A percentile compares a stretch with the other conserved stretches of the same genome.
phyloP scores from a whole-genome alignment of 2,113 vertebrate genomes.

The Excalfactoria chinensis region DNA sequence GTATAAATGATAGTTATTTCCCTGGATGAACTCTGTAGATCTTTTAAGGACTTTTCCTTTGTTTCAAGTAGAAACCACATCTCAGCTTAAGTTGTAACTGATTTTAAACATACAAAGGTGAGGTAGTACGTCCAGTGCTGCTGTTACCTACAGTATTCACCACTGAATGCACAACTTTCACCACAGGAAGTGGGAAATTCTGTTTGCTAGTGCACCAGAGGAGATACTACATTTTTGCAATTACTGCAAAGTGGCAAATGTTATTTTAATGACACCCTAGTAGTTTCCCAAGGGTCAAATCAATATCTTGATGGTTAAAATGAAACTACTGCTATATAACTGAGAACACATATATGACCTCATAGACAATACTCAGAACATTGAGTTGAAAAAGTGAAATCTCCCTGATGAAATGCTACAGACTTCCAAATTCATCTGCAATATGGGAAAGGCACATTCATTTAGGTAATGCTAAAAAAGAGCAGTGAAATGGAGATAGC shows the following conservation, averaged over 20 bases:
- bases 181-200: rapidly evolving
- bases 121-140: background rate
- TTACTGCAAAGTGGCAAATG: background rate
- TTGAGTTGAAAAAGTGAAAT: background rate
- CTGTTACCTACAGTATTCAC: background rate
- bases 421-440: background rate
- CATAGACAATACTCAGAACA: slow-evolving; percentile 29
- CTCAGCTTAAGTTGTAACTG: background rate
- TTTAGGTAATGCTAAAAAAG: slow-evolving; percentile 50
- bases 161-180: background rate
- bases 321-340: background rate
- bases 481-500: slow-evolving; percentile 5
- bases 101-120: background rate
- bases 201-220: background rate
- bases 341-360: slow-evolving; percentile 16
- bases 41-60: background rate
- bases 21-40: background rate
- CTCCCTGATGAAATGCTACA: slow-evolving; percentile 21
- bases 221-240: background rate
- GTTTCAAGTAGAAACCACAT: background rate
- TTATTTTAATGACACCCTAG: background rate
- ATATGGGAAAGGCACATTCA: background rate
- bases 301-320: slow-evolving; percentile 27
- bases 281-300: slow-evolving; percentile 35
- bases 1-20: background rate